These are phyloP conservation scores for Chloroceryle inda DNA, from an alignment of 2,797 vertebrate genomes.

Conservation along the genomic window DNA sequence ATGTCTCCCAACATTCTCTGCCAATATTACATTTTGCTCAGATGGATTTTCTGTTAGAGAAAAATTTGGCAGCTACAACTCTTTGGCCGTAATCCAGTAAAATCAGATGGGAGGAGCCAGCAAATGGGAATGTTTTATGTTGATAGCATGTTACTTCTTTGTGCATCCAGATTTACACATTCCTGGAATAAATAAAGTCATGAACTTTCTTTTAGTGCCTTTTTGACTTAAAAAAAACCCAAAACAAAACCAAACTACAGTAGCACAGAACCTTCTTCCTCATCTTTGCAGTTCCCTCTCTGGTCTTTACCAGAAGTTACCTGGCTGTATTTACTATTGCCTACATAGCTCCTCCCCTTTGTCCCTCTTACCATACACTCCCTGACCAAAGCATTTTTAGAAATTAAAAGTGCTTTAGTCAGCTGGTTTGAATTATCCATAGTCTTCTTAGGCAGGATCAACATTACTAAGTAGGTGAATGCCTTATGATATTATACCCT, in stretches of 20 bases:
- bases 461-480: neutral
- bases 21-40: slow-evolving; percentile 69
- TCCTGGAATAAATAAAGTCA: neutral
- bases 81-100: slow-evolving; percentile 51
- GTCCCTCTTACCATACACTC: neutral
- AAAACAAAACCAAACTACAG: neutral
- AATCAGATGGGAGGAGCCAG: slow-evolving; percentile 43
- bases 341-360: neutral
- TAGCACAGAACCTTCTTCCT: neutral
- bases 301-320: neutral
- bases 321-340: neutral
- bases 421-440: neutral
- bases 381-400: neutral
- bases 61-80: slow-evolving; percentile 53
- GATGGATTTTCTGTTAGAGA: slow-evolving; percentile 66
- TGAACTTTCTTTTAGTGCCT: neutral
- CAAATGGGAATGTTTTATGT: slow-evolving; percentile 13
- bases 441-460: neutral
- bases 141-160: neutral
- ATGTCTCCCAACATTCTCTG: slow-evolving; percentile 58
- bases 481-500: neutral
- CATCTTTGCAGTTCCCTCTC: neutral
- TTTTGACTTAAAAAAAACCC: neutral
- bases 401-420: slow-evolving; percentile 29
- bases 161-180: neutral